These are phyloP conservation scores for Gracilinanus agilis DNA, from an alignment of 2,113 vertebrate species.

Conservation along the genomic window DNA sequence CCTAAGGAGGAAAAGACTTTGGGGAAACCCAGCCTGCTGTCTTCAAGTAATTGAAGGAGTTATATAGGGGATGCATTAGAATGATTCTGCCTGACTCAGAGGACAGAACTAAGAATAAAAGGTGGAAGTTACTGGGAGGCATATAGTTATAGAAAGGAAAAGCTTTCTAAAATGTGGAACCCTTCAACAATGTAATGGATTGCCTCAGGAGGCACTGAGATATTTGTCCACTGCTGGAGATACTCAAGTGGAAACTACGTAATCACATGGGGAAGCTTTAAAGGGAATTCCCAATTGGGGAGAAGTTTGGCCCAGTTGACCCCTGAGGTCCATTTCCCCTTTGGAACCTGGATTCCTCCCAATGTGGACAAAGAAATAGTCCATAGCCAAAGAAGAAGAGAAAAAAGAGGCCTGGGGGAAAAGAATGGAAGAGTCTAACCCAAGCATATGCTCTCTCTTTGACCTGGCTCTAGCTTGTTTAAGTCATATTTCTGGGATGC, in stretches of 20 bases:
- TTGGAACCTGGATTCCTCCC: not conserved
- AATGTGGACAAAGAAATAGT: not conserved
- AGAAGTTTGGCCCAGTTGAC: not conserved
- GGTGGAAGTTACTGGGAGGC: too few species aligned
- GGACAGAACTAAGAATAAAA: not conserved
- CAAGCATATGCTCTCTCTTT: not conserved
- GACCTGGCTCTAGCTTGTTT: not conserved
- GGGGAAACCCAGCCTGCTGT: not conserved
- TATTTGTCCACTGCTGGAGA: not conserved
- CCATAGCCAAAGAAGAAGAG: not conserved
- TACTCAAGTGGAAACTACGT: not conserved
- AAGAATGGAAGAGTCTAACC: not conserved
- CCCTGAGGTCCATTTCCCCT: not conserved
- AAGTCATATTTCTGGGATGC: not conserved
- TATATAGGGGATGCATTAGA: not conserved
- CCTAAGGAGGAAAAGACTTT: not conserved
- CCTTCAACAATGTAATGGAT: not conserved
- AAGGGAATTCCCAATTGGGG: not conserved
- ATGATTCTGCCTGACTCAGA: not conserved
- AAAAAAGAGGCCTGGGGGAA: not conserved
- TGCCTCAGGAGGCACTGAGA: not conserved
- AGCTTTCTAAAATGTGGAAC: not conserved
- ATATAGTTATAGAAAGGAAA: not conserved
- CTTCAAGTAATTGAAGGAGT: not conserved
- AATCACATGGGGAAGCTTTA: not conserved